Evolutionary conservation across 2,888 invertebrate species (phyloP), one percentile per base, ranked within the genome.

Genomic region (Latheticus oryzae): DNA sequence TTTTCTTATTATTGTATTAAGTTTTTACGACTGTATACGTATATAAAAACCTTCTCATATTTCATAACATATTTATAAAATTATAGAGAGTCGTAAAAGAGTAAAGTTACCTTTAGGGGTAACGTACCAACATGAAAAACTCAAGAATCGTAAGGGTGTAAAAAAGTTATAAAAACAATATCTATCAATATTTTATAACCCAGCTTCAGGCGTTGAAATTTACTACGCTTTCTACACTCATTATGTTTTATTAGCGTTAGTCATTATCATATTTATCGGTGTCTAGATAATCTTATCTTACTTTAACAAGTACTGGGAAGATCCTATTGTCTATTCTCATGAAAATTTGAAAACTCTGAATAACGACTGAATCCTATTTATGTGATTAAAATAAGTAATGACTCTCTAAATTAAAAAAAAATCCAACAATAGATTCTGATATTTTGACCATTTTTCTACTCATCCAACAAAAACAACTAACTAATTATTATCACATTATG

Each of bases 41-140:
- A 48, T 21, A 51, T 48, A 48, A 45, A 53, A 35, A 16, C 12
- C 23, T n/a, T 21, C 24, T 16, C 24, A 15, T 37, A 32, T 47
- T 48, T 33, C 26, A 55, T 37, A 48, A 48, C 55, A 55, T 48
- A 40, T 56, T 56, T 50, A 50, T 42, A 56, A 56, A 56, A 50
- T 56, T 56, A 50, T 38, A 47, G 55, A 16, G 11, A 7, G 26
- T 5, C 45, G 16, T 47, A 48, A 45, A 55, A 55, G 23, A n/a
- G 11, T 3, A 35, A 5, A 13, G 11, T 9, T 21, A 28, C 35
- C 47, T 15, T 33, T 33, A 8, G 13, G 13, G 24, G n/a, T 1
- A 19, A 15, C 17, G 26, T 7, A 38, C n/a, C 38, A 47, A 55
- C 19, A 32, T 19, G 40, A 38, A 30, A 38, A 43, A 52, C 17